Evolutionary conservation across 2,797 vertebrate genomes (phyloP).

Genomic region (Botia kubotai): DNA sequence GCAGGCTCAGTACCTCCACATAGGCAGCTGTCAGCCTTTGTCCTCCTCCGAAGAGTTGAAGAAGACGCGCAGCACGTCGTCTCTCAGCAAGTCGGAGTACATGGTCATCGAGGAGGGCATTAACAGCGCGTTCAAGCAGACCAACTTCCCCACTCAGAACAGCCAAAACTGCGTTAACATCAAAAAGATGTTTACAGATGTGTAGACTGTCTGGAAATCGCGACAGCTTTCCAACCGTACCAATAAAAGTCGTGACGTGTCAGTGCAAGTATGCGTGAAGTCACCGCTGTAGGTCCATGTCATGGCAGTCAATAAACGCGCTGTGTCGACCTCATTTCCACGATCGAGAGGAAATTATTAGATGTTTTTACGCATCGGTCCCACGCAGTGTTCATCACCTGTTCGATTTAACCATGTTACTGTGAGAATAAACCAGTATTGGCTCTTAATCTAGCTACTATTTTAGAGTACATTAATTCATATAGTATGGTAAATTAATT

Average conservation of each 20-base stretch:
- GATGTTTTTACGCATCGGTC: constrained; percentile 7
- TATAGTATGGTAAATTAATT: background rate
- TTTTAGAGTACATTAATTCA: constrained; percentile 14
- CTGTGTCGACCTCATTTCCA: constrained; percentile 29
- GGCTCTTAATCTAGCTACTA: constrained; percentile 12
- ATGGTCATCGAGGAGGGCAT: constrained; percentile 98
- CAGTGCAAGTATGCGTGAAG: constrained; percentile 43
- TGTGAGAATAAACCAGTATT: constrained; percentile 38
- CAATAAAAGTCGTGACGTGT: constrained; percentile 50
- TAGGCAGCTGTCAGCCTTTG: constrained; percentile 94
- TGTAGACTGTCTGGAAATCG: constrained; percentile 74
- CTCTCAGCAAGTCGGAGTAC: constrained; percentile 95
- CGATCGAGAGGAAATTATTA: constrained; percentile 47
- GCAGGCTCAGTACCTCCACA: constrained; percentile 95
- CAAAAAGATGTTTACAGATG: constrained; percentile 96
- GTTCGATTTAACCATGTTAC: constrained; percentile 25
- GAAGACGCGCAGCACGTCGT: constrained; percentile 91
- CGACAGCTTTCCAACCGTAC: constrained; percentile 18
- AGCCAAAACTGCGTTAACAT: constrained; percentile 93
- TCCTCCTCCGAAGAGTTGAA: constrained; percentile 89
- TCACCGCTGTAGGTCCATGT: constrained; percentile 39
- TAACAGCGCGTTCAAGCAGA: constrained; percentile 89
- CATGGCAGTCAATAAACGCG: constrained; percentile 42
- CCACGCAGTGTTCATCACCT: constrained; percentile 13
- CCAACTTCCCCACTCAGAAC: constrained; percentile 84